A percentile compares a stretch with the other conserved stretches of the same genome.
These are phyloP conservation scores for Ginglymostoma cirratum DNA, from an alignment of 2,113 vertebrate species.

Conservation along the genomic window DNA sequence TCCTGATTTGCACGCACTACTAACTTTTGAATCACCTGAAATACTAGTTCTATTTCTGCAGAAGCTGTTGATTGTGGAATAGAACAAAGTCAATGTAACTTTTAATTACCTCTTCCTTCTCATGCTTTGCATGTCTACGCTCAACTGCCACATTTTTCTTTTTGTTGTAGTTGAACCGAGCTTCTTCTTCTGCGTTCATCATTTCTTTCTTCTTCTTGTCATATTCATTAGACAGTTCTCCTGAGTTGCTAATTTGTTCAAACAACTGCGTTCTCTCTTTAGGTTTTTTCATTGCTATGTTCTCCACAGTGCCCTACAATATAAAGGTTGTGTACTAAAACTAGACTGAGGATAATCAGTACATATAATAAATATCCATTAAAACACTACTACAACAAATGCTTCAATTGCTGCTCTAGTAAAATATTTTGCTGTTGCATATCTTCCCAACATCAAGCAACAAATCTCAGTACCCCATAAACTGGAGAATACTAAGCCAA, in stretches of 20 bases:
- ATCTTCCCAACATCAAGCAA: too few species aligned
- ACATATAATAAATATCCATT: neutral
- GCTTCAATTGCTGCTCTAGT: neutral
- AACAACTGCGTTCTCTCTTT: slow-evolving; percentile 84
- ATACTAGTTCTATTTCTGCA: neutral
- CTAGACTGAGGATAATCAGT: neutral
- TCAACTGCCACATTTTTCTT: slow-evolving; percentile 74
- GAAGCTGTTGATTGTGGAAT: neutral
- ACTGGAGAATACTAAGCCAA: neutral
- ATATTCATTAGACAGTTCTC: slow-evolving; percentile 70
- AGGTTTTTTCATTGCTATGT: slow-evolving; percentile 80
- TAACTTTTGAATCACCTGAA: neutral
- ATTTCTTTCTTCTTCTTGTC: slow-evolving; percentile 66
- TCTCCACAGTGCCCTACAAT: slow-evolving; percentile 81
- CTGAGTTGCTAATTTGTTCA: slow-evolving; percentile 78
- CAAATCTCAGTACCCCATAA: neutral
- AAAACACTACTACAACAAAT: neutral
- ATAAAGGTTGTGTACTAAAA: neutral
- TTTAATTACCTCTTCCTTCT: slow-evolving; percentile 74
- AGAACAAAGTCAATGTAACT: neutral
- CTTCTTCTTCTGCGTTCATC: slow-evolving; percentile 74
- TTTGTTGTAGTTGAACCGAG: slow-evolving; percentile 79
- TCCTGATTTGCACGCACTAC: neutral
- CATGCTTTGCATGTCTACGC: slow-evolving; percentile 71
- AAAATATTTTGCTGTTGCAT: neutral